A percentile compares a stretch with the other conserved stretches of the same genome.
Conservation (phyloP, 2,888 invertebrate genomes). For the Ornithoptera priamus region DNA sequence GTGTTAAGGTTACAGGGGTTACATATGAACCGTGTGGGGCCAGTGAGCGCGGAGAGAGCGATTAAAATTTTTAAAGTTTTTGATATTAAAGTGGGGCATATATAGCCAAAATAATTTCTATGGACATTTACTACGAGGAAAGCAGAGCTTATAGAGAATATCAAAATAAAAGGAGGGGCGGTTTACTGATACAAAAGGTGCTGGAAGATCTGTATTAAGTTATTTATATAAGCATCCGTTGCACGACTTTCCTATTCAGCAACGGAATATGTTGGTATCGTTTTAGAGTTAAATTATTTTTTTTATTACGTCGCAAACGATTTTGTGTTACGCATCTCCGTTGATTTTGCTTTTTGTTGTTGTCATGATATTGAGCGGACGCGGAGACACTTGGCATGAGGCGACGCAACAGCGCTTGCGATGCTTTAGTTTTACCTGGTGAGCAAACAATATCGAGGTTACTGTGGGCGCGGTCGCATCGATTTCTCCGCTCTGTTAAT, state of each 20-base stretch:
- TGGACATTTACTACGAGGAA: slow-evolving; percentile 38
- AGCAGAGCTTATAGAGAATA: slow-evolving; percentile 22
- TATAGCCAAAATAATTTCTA: slow-evolving; percentile 36
- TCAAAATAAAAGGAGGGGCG: slow-evolving; percentile 32
- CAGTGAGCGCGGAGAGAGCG: slow-evolving; percentile 50
- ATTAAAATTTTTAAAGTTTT: slow-evolving; percentile 30
- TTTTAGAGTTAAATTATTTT: slow-evolving; percentile 35
- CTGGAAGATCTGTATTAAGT: slow-evolving; percentile 71
- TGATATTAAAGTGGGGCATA: slow-evolving; percentile 27
- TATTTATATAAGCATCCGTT: slow-evolving; percentile 45
- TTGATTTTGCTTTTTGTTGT: slow-evolving; percentile 22
- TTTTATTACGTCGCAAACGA: slow-evolving; percentile 44
- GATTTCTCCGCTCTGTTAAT: slow-evolving; percentile 24
- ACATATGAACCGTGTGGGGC: slow-evolving; percentile 49
- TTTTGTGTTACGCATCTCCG: slow-evolving; percentile 42
- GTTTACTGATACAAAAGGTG: slow-evolving; percentile 59
- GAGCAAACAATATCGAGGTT: slow-evolving; percentile 27
- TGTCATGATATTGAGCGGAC: too few species aligned
- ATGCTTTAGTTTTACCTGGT: slow-evolving; percentile 16
- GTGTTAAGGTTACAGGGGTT: slow-evolving; percentile 57
- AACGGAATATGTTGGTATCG: slow-evolving; percentile 48
- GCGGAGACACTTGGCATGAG: background rate
- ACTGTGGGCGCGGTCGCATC: background rate
- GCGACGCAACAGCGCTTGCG: slow-evolving; percentile 14
- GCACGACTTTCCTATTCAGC: slow-evolving; percentile 41